Evolutionary conservation across 2,888 invertebrate species (phyloP), one percentile per base, ranked within the genome.

Genomic region (Rhogogaster chlorosoma): DNA sequence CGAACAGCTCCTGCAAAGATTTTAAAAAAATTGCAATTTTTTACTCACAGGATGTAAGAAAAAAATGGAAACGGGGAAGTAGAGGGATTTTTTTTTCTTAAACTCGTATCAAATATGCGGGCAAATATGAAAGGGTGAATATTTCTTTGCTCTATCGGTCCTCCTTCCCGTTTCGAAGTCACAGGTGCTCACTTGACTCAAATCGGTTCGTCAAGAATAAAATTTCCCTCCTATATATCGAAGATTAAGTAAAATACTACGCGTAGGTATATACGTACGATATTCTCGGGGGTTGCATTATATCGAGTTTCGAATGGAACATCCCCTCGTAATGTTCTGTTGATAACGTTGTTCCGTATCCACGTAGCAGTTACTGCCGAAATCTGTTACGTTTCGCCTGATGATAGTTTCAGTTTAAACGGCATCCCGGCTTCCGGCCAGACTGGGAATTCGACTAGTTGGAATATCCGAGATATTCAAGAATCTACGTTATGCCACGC

Each of bases 361-460:
- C 45, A 42, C 73, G 12, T 73, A 38, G 38, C 22, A n/a, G 42
- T 38, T 42, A 73, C 73, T 67, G 26, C 38, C 42, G 12, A 73
- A 73, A 45, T 73, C 42, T 38, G 73, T 67, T 67, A 67, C 18
- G 73, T 73, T 73, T 73, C 73, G 42, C 42, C 18, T 73, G 29
- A 73, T 73, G 73, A 73, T 73, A 73, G 73, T 73, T 73, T 42
- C 38, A 73, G 73, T 73, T 73, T 73, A 73, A 73, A 73, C 73
- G 73, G 73, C 73, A 4, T 38, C n/a, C 73, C 73, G 6, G 73
- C 73, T 61, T 61, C 32, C 67, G 38, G 10, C 9, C 9, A 38
- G n/a, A 71, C 70, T 38, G 15, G 26, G 61, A 26, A 32, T 26
- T 67, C 61, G 61, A 61, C 26, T 61, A 61, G 61, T 26, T 61